These are phyloP conservation scores for Lumbricus terrestris DNA, from an alignment of 2,888 invertebrate genomes.

Conservation along the genomic window DNA sequence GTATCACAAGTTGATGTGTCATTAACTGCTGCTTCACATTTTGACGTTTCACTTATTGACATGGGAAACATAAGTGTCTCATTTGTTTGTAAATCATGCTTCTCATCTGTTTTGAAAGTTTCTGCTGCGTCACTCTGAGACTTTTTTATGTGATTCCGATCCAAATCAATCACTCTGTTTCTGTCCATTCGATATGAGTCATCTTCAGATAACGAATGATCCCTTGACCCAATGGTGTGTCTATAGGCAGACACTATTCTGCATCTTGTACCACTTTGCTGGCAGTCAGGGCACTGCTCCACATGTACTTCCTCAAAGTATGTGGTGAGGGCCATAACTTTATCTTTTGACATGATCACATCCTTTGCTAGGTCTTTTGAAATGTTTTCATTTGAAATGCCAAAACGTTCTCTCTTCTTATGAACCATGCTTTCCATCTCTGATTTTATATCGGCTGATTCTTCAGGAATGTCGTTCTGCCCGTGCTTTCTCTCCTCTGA, in stretches of 20 bases:
- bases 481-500: neutral
- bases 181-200: neutral
- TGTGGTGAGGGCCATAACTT: conserved; percentile 20
- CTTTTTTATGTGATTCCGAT: neutral
- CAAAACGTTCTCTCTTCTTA: neutral
- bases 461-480: neutral
- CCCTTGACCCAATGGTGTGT: neutral
- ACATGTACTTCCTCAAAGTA: conserved; percentile 24
- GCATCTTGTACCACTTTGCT: neutral
- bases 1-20: neutral
- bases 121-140: neutral
- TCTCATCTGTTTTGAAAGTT: neutral
- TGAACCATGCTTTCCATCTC: neutral
- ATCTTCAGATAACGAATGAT: neutral
- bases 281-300: neutral
- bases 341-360: conserved; percentile 28
- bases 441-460: neutral
- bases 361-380: conserved; percentile 12
- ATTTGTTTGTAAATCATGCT: neutral
- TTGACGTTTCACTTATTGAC: neutral
- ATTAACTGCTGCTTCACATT: neutral
- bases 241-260: neutral
- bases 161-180: neutral
- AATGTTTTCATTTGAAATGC: neutral
- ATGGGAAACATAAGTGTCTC: neutral